Base-by-base conservation (phyloP, 2,888 invertebrate species). In the Thecophora atra region DNA sequence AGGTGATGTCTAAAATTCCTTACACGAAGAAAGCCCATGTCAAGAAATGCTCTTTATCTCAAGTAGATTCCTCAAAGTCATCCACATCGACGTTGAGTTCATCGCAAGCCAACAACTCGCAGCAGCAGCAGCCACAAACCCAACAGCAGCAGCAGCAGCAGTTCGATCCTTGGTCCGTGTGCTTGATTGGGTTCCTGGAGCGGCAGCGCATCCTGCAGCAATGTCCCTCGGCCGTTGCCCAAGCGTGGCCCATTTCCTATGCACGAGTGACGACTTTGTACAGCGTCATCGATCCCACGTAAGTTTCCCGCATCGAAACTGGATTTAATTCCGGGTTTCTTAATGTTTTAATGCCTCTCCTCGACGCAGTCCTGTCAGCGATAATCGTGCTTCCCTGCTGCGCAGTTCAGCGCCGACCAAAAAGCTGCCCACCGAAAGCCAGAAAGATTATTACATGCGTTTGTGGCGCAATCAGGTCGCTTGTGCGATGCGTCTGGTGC, bases 401-500 rank as follows among this genome's bases (percentile, higher is more conserved):
- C 90, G 99, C 72, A 92, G 95, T 77, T 94, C 96, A 7, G 93
- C 96, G 0, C 90, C 95, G 6, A 93, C 95, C 0, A 92, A 96
- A 81, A 97, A 97, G 84, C 94, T 96, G 11, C 92, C 96, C 70
- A 96, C 95, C 78, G 98, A 98, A 87, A 85, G 86, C 67, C 87
- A 87, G 80, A 89, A 97, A 78, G 98, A 98, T 85, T 92, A 95
- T 44, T 97, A 98, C 86, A 92, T 99, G 89, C 96, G 96, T 87
- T 91, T 99, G 28, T 99, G 99, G 98, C 94, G 97, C 84, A 98
- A 98, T 88, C 98, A 99, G 87, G 91, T 98, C 80, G 95, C 96
- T 19, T 94, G 98, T 89, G 97, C 97, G 8, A 99, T 98, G 88
- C 91, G 97, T 69, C 94, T 99, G 62, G 97, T 98, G 6, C 99